Percentiles rank a stretch among this genome's conserved stretches.
Conservation (phyloP, 2,797 vertebrate species). For the Eulemur rubriventer region DNA sequence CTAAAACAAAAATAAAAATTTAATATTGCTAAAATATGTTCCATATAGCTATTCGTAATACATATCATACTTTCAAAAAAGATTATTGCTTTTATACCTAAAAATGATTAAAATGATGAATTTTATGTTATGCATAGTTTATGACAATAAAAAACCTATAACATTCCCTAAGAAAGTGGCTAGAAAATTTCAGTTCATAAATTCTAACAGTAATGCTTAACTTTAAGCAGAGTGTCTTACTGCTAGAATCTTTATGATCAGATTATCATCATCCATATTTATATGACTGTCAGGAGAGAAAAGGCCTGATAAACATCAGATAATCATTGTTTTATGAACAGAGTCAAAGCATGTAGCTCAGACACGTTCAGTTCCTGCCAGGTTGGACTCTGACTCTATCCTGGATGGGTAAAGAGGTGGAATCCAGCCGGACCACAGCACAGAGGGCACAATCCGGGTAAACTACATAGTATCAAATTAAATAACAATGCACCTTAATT, state of each 20-base stretch:
- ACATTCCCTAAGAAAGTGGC: not conserved
- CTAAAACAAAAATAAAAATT: slow-evolving; percentile 66
- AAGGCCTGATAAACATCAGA: not conserved
- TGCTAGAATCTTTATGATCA: not conserved
- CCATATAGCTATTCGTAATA: not conserved
- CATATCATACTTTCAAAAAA: not conserved
- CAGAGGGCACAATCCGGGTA: not conserved
- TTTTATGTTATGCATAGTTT: not conserved
- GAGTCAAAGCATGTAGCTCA: not conserved
- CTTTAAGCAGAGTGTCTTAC: not conserved
- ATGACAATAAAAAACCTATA: slow-evolving; percentile 6
- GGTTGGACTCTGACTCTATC: not conserved
- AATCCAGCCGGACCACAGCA: not conserved
- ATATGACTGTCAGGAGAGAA: not conserved
- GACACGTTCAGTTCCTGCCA: not conserved
- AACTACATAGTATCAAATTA: not conserved
- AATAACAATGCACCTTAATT: not conserved
- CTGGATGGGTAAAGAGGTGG: not conserved
- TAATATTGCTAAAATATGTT: not conserved
- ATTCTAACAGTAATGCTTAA: slow-evolving; percentile 37
- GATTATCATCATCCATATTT: not conserved
- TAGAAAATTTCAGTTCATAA: slow-evolving; percentile 37
- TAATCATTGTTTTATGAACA: not conserved
- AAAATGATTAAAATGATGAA: slow-evolving; percentile 26
- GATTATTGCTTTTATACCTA: not conserved